Base-by-base conservation (phyloP, 2,797 vertebrate species). In the Australoheros facetus region DNA sequence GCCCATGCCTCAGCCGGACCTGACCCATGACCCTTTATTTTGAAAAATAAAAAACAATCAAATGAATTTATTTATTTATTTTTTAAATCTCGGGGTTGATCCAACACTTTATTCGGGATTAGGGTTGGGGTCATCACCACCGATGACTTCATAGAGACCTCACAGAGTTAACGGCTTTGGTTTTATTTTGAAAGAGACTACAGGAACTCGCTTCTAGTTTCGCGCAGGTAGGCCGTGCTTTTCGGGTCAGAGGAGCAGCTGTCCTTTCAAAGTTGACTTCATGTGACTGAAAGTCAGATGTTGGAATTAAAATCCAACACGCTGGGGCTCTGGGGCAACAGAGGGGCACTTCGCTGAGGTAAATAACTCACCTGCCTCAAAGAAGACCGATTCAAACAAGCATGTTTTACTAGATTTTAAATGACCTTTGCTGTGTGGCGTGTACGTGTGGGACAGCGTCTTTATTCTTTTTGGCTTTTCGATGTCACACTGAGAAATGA, bases 261-360 rank as follows among this genome's bases (percentile, higher is more conserved):
- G 4, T 73, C 77, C 81, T 71, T 86, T 85, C 26, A 77, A 84
- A 81, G 73, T 86, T 73, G 72, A 76, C 48, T 80, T 83, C 39
- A 4, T 69, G 73, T 56, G 45, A 54, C 4, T 60, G 11, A 58
- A 64, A 73, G 23, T 51, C 30, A 10, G 57, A 1, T 17, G 32
- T 7, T 64, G 74, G 39, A 62, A 71, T 72, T 80, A 71, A 74
- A 79, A 82, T 19, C 11, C 12, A 85, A 56, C 76, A 79, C 32
- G 81, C 51, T 5, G n/a, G 0, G 14, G 55, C 3, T 54, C 28
- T 26, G 8, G 19, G 26, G 21, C 19, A 19, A 48, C 2, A 11
- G 11, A 69, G 39, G n/a, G 17, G 56, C 4, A 11, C 14, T 62
- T 45, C 14, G 2, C 14, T 56, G 30, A 19, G 91, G 88, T 92